phyloP scores from a whole-genome alignment of 2,113 vertebrate species.

The Abramis brama region DNA sequence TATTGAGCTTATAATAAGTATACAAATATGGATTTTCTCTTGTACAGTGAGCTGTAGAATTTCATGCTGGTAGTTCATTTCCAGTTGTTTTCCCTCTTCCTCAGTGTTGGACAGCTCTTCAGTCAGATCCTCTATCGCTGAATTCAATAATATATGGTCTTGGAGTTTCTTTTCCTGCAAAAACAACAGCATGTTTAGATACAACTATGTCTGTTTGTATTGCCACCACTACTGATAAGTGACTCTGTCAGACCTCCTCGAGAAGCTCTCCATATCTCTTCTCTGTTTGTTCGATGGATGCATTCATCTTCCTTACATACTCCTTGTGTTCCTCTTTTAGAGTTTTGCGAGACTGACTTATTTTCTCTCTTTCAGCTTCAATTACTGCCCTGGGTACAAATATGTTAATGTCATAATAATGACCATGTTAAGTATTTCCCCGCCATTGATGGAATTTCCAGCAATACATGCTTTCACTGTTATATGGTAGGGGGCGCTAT shows the following conservation, averaged over 20 bases:
- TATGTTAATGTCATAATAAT: background rate
- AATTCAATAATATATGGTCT: slow-evolving; percentile 43
- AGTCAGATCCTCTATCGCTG: slow-evolving; percentile 45
- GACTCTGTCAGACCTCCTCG: slow-evolving; percentile 53
- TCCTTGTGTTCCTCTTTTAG: slow-evolving; percentile 55
- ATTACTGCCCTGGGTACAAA: slow-evolving; percentile 23
- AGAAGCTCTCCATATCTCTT: slow-evolving; percentile 59
- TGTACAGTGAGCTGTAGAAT: slow-evolving; percentile 29
- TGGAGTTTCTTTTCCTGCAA: slow-evolving; percentile 51
- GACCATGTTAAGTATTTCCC: background rate
- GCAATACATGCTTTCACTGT: too few species aligned
- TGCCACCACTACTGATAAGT: background rate
- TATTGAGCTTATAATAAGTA: background rate
- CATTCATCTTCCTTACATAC: slow-evolving; percentile 49
- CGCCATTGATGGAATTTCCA: too few species aligned
- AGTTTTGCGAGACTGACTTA: slow-evolving; percentile 51
- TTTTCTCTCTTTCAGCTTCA: slow-evolving; percentile 56
- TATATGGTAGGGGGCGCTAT: too few species aligned
- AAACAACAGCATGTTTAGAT: slow-evolving; percentile 19
- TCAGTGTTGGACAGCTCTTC: slow-evolving; percentile 24
- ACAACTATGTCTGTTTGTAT: background rate
- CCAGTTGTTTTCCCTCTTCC: slow-evolving; percentile 36
- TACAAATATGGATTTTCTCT: background rate
- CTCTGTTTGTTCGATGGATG: slow-evolving; percentile 25
- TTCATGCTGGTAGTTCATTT: slow-evolving; percentile 22